Evolutionary conservation across 2,888 invertebrate genomes (phyloP), one percentile per base, ranked within the genome.

Genomic region (Epirrhoe tristata): DNA sequence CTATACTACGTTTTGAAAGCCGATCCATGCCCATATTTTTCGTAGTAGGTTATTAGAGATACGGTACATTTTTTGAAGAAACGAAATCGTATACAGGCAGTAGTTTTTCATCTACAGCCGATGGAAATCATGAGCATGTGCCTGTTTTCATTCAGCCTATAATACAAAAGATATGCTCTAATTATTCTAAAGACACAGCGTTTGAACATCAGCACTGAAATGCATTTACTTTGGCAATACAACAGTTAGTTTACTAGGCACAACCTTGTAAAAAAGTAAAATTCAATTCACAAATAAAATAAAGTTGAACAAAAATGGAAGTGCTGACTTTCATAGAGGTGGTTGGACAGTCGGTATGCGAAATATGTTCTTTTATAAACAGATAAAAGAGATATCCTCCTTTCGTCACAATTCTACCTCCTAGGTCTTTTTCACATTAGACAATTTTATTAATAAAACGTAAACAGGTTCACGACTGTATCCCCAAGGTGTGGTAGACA

Each of bases 151-250:
- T 78, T 58, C 76, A 72, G 65, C 77, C 77, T 86, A 86, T 77
- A 81, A 80, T 84, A 85, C 77, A 76, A 83, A 79, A 84, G 86
- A 89, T 90, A 90, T 88, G 87, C 85, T 88, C 83, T 77, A 77
- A 78, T 78, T 73, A 78, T 77, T 73, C 78, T 85, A 83, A 80
- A 71, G 69, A 76, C 67, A 67, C 74, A 51, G 74, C 60, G 80
- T 83, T 84, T 82, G 82, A 76, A 72, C 76, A 87, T 87, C 91
- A 91, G 90, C 88, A 90, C 78, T 86, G 84, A 91, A 92, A 91
- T 91, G 89, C 90, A 88, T 81, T 81, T 66, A 85, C 91, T 93
- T 92, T 92, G 93, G 92, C 89, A 87, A 89, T 81, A 81, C 77
- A 79, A 84, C 79, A 77, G 52, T 36, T 79, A 69, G 76, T 77